Evolutionary conservation across 2,888 invertebrate genomes (phyloP).

Genomic region (Leuctra nigra): DNA sequence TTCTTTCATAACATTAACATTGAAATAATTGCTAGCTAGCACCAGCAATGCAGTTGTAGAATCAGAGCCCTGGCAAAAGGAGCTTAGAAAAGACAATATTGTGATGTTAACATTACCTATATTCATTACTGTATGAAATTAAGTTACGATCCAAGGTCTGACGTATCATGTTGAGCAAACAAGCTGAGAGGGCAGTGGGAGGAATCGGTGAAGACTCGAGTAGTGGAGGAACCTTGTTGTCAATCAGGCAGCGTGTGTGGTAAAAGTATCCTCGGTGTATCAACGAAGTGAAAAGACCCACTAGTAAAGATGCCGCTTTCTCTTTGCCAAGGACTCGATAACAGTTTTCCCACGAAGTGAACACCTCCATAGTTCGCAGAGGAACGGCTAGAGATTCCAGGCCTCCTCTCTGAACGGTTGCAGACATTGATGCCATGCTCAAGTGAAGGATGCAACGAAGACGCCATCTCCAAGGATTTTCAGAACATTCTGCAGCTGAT

Average conservation of each 20-base stretch:
- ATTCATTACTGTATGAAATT: slow-evolving; percentile 35
- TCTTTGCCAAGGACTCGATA: slow-evolving; percentile 40
- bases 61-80: too few relatives aligned
- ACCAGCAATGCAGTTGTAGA: too few relatives aligned
- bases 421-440: slow-evolving; percentile 30
- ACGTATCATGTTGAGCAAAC: slow-evolving; percentile 66
- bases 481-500: slow-evolving; percentile 19
- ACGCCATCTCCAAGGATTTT: slow-evolving; percentile 39
- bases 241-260: slow-evolving; percentile 61
- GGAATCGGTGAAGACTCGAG: slow-evolving; percentile 60
- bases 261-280: slow-evolving; percentile 58
- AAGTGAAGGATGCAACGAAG: slow-evolving; percentile 36
- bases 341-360: slow-evolving; percentile 50
- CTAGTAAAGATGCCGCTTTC: slow-evolving; percentile 32
- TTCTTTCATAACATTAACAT: too few relatives aligned
- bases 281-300: slow-evolving; percentile 25
- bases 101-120: too few relatives aligned
- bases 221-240: slow-evolving; percentile 59
- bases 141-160: slow-evolving; percentile 60
- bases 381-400: slow-evolving; percentile 59
- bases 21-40: too few relatives aligned
- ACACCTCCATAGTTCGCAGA: slow-evolving; percentile 70
- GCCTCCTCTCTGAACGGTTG: slow-evolving; percentile 22
- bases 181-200: slow-evolving; percentile 65
- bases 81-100: too few relatives aligned